Evolutionary conservation across 2,797 vertebrate species (phyloP).

Genomic region (Danio kyathit): DNA sequence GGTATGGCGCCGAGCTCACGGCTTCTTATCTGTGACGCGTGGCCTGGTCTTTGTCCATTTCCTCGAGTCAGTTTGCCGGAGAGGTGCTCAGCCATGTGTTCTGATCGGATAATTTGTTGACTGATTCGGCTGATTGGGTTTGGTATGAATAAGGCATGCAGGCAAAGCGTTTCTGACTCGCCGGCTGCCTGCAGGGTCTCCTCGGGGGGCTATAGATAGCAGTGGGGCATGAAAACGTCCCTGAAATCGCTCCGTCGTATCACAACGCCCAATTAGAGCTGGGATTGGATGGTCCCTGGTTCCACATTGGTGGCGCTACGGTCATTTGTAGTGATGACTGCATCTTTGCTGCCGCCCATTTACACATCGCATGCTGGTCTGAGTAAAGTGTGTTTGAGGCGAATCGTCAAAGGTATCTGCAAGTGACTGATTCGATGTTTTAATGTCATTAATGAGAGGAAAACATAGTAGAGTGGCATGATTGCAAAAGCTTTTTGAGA

Average conservation of each 20-base stretch:
- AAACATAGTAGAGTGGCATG: background rate
- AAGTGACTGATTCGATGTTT: background rate
- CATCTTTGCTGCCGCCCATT: background rate
- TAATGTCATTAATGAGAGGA: constrained; percentile 27
- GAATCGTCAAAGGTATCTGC: background rate
- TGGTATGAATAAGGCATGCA: constrained; percentile 40
- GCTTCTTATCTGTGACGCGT: constrained; percentile 29
- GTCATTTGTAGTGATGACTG: constrained; percentile 17
- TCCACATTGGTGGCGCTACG: constrained; percentile 12
- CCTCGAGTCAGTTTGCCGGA: constrained; percentile 32
- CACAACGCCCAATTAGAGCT: constrained; percentile 73
- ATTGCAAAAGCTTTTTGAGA: constrained; percentile 26
- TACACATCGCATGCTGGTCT: background rate
- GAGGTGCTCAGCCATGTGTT: constrained; percentile 41
- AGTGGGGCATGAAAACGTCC: constrained; percentile 66
- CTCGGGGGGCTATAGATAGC: constrained; percentile 53
- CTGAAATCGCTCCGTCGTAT: constrained; percentile 69
- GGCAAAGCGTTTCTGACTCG: constrained; percentile 14
- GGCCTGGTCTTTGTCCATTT: constrained; percentile 39
- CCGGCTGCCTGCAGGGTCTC: constrained; percentile 35
- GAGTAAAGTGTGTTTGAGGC: background rate
- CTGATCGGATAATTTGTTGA: constrained; percentile 59
- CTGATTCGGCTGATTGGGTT: constrained; percentile 50
- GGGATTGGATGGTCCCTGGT: constrained; percentile 58
- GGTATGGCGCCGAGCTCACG: background rate